Conservation (phyloP, 1,140 invertebrate genomes). For the Pectinophora gossypiella region DNA sequence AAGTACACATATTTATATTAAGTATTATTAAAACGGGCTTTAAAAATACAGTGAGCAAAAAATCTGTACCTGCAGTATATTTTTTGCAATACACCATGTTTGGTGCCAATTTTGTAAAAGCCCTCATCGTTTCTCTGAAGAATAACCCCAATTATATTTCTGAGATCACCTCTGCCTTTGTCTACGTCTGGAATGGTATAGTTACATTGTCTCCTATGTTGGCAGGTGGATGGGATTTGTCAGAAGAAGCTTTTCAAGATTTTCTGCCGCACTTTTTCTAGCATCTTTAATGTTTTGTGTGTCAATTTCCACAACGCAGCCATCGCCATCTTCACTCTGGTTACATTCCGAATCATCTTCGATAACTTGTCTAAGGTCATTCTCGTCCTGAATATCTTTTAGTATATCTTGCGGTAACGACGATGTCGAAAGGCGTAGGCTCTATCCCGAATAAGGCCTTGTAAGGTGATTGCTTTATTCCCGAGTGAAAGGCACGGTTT, state of each 20-base stretch:
- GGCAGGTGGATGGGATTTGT: background rate
- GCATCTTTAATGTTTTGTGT: background rate
- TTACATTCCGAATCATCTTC: too few species aligned
- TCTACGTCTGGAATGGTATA: background rate
- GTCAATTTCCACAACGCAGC: too few species aligned
- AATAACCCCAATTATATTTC: background rate
- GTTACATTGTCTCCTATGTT: slow-evolving; percentile 1
- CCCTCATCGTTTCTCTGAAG: background rate
- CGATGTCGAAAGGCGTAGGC: background rate
- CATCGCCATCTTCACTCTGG: too few species aligned
- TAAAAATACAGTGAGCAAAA: too few species aligned
- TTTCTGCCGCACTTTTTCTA: too few species aligned
- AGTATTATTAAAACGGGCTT: too few species aligned
- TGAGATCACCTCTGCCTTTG: background rate
- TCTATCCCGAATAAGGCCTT: background rate
- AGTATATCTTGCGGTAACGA: too few species aligned
- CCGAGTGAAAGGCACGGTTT: slow-evolving; percentile 31
- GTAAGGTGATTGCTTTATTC: slow-evolving; percentile 16
- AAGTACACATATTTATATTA: too few species aligned
- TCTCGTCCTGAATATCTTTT: too few species aligned
- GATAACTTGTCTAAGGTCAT: too few species aligned
- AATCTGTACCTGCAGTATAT: background rate
- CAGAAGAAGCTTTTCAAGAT: background rate
- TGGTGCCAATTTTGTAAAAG: background rate
- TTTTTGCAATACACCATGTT: background rate